Evolutionary conservation across 2,797 vertebrate species (phyloP), one percentile per base, ranked within the genome.

Genomic region (Coregonus suidteri): DNA sequence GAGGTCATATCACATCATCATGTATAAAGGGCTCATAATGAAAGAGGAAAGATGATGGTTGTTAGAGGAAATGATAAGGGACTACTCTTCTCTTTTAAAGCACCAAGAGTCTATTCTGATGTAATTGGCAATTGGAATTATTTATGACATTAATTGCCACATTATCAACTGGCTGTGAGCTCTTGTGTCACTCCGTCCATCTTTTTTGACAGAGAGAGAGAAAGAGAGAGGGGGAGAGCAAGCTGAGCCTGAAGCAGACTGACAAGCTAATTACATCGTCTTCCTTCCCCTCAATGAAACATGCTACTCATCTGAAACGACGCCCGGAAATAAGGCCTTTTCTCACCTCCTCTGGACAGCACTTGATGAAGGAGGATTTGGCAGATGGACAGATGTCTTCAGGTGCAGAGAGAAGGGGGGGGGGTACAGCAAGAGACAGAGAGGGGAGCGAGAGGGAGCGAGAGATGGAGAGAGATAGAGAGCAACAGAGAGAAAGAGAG

Each of bases 81-180:
- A 96, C 96, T 94, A 95, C 93, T 95, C 88, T 47, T 47, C 41
- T 11, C 9, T 83, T 88, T 91, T 91, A 93, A 93, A 92, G 92
- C 90, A 88, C 86, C 86, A 86, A 64, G 93, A 96, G 97, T 98
- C 97, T 97, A 98, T 99, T 98, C 96, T 97, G 95, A 97, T 97
- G 96, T 98, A 98, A 99, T 99, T 99, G 98, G 96, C 96, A 11
- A 97, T 96, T 94, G 95, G 96, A 99, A 99, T 99, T 99, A 99
- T 99, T 99, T 99, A 99, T 99, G 97, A 99, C 98, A 97, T 98
- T 99, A 99, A 99, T 99, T 99, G 98, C 98, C 96, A 96, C 96
- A 97, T 98, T 98, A 99, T 99, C 96, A 97, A 99, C 97, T 97
- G 96, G 95, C 96, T 98, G 97, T 99, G 97, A 98, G 95, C 93